Conservation (phyloP, 2,797 vertebrate species). For the Fistularia commersonii region DNA sequence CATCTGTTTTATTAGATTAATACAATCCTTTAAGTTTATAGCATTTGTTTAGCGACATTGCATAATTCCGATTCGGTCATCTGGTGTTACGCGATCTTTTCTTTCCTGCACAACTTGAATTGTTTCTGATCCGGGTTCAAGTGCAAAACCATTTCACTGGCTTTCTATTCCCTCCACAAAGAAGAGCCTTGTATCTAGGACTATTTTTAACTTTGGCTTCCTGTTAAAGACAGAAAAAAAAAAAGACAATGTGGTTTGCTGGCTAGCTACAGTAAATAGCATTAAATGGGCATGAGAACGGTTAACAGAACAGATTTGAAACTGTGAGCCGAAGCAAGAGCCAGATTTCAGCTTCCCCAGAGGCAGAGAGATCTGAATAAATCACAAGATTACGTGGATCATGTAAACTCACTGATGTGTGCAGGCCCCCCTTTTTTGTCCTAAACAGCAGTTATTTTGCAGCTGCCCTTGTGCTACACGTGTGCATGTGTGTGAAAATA, state of each 20-base stretch:
- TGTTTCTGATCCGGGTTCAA: conserved; percentile 3
- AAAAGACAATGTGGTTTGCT: conserved; percentile 6
- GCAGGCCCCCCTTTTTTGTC: conserved; percentile 20
- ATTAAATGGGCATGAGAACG: conserved; percentile 3
- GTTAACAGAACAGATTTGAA: conserved; percentile 17
- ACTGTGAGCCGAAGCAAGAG: conserved; percentile 3
- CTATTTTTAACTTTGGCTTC: conserved; percentile 8
- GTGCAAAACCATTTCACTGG: conserved; percentile 1
- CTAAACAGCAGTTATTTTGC: conserved; percentile 27
- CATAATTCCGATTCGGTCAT: too few relatives aligned
- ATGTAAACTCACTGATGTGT: conserved; percentile 35
- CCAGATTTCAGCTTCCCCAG: conserved; percentile 12
- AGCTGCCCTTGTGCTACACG: conserved; percentile 26
- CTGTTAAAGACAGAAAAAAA: conserved; percentile 11
- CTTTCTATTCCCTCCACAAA: conserved; percentile 9
- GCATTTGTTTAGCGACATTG: too few relatives aligned
- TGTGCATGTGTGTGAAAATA: conserved; percentile 12
- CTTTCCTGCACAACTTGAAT: too few relatives aligned
- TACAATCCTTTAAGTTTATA: too few relatives aligned
- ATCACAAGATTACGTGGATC: conserved; percentile 28
- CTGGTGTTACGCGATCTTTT: too few relatives aligned
- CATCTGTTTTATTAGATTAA: too few relatives aligned
- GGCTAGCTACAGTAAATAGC: conserved; percentile 4
- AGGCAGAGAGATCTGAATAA: conserved; percentile 39
- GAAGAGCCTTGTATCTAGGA: background rate